Percentiles rank a stretch among this genome's conserved stretches.
Evolutionary conservation across 2,113 vertebrate species (phyloP).

Genomic region (Delphinus delphis): DNA sequence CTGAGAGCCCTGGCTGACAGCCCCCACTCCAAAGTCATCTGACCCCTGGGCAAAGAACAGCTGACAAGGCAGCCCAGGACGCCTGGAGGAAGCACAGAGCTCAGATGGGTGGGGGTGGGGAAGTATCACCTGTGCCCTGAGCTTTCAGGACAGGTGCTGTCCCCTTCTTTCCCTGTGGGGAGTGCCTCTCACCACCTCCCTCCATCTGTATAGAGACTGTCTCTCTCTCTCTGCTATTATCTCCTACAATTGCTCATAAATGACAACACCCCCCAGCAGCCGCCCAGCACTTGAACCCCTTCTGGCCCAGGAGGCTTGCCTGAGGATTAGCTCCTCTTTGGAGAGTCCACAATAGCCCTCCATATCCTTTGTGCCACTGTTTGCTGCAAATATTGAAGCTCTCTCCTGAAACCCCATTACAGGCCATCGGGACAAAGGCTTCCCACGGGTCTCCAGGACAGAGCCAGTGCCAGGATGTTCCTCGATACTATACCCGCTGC

Average conservation of each 20-base stretch:
- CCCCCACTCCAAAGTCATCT: background rate
- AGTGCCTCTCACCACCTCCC: background rate
- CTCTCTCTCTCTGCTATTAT: background rate
- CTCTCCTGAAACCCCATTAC: slow-evolving; percentile 65
- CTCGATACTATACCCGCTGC: background rate
- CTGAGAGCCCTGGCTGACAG: background rate
- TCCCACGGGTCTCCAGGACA: background rate
- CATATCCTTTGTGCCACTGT: slow-evolving; percentile 30
- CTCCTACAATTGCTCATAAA: background rate
- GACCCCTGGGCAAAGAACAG: background rate
- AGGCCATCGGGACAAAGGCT: slow-evolving; percentile 52
- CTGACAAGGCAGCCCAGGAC: background rate
- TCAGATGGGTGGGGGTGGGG: background rate
- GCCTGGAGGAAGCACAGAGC: background rate
- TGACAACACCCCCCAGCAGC: background rate
- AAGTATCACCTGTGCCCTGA: fast-evolving
- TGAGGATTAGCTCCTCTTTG: background rate
- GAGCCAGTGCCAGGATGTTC: slow-evolving; percentile 45
- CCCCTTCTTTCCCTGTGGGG: background rate
- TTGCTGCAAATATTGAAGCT: slow-evolving; percentile 59
- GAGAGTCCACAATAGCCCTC: slow-evolving; percentile 7
- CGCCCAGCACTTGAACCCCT: slow-evolving; percentile 55
- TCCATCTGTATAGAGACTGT: background rate
- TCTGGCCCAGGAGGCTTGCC: background rate
- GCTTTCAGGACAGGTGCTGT: slow-evolving; percentile 57